Conservation (phyloP, 2,888 invertebrate species). For the Euplagia quadripunctaria region DNA sequence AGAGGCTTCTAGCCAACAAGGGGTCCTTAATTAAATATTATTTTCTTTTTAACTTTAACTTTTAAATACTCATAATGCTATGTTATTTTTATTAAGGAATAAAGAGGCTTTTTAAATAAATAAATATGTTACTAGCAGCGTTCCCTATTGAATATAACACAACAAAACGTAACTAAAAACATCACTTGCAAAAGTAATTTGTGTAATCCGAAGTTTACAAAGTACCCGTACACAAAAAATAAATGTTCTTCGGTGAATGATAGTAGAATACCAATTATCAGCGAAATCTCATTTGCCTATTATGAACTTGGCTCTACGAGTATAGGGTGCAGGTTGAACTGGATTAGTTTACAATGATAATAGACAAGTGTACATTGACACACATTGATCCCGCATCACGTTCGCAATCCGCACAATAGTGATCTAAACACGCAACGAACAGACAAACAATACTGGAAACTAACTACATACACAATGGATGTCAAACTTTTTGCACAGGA, state of each 20-base stretch:
- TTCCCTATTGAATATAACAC: background rate
- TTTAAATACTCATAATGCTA: too few species aligned
- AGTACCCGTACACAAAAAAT: too few species aligned
- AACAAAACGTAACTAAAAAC: too few species aligned
- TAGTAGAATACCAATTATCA: background rate
- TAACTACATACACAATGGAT: constrained; percentile 27
- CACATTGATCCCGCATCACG: constrained; percentile 55
- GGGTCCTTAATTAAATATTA: too few species aligned
- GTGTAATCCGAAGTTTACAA: too few species aligned
- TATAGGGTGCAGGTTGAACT: constrained; percentile 16
- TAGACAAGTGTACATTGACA: constrained; percentile 42
- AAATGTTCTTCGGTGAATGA: too few species aligned
- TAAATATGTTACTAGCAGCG: background rate
- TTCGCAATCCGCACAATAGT: constrained; percentile 47
- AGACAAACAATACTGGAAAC: constrained; percentile 45
- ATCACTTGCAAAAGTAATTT: too few species aligned
- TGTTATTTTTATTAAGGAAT: too few species aligned
- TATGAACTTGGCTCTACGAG: background rate
- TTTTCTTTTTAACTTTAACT: too few species aligned
- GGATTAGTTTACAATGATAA: constrained; percentile 62
- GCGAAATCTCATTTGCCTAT: background rate
- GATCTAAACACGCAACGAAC: constrained; percentile 50
- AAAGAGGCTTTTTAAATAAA: too few species aligned
- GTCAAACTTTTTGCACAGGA: constrained; percentile 29
- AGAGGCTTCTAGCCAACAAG: too few species aligned